phyloP scores from a whole-genome alignment of 2,113 vertebrate species.

The Rhinolophus sinicus region DNA sequence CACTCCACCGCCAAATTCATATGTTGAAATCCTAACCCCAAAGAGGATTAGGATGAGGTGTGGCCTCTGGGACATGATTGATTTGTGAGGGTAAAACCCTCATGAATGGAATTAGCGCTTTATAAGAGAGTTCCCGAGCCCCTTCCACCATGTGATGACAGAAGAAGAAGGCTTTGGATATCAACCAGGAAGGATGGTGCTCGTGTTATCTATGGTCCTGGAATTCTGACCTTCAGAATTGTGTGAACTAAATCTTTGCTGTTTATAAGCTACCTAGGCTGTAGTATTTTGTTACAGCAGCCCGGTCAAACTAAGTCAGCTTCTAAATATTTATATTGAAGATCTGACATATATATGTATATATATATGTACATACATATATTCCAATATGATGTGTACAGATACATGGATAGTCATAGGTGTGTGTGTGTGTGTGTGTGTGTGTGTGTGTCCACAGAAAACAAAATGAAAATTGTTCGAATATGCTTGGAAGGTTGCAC shows the following conservation, averaged over 20 bases:
- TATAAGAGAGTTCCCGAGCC: background rate
- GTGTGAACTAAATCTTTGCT: background rate
- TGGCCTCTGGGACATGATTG: too few species aligned
- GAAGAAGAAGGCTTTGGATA: background rate
- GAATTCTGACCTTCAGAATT: background rate
- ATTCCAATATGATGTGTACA: background rate
- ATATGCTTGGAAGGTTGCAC: background rate
- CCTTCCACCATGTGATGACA: background rate
- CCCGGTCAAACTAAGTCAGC: background rate
- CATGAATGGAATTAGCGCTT: background rate
- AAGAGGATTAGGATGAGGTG: background rate
- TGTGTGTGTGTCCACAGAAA: background rate
- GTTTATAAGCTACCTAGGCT: background rate
- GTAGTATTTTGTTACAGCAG: background rate
- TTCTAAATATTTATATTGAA: slow-evolving; percentile 4
- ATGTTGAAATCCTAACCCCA: background rate
- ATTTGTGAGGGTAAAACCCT: too few species aligned
- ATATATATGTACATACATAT: background rate
- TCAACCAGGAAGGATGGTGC: background rate
- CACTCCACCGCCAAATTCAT: background rate
- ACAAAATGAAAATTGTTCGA: background rate
- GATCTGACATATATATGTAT: background rate
- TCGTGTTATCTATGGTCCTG: background rate
- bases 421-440: background rate
- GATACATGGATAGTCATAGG: background rate